Base-by-base conservation (phyloP, 2,888 invertebrate species). In the Chymomyza fuscimana region DNA sequence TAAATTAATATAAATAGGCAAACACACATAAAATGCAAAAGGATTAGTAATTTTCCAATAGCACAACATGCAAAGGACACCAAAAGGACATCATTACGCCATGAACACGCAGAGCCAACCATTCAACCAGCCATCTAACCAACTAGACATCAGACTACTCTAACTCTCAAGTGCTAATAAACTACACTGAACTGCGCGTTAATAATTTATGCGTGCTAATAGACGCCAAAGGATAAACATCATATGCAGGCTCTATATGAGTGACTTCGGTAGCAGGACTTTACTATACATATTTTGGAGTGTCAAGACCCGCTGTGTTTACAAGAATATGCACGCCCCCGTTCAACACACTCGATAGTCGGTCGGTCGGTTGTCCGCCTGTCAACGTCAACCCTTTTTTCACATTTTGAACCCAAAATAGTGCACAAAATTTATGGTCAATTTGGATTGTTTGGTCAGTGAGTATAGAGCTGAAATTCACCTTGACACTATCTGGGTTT, bases 121-220 rank as follows among this genome's bases (percentile, higher is more conserved):
- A 6, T 51, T 2, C 40, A 62, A 60, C 60, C 16, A 54, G 60
- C 32, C 25, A 19, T 19, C 19, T 19, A 46, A 46, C 40, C 12
- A 46, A n/a, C 15, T 40, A 32, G 72, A 58, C 32, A 36, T 15
- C 16, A 36, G 60, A 25, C 58, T 25, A 25, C 60, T 32, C 32
- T 9, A 60, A 29, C 16, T 67, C 75, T 84, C 80, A 87, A 87
- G 89, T 89, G 89, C 81, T 89, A 86, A 83, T 89, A 88, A 87
- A 89, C 89, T 83, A 83, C 78, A 82, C 73, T 76, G 71, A 72
- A 80, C 79, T 78, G 76, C 77, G 79, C 83, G 78, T 89, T 85
- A 80, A 83, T 87, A 88, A 87, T 89, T 87, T 83, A 89, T 83
- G 81, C 73, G 74, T 70, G 67, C 84, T 84, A 84, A 82, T 82